A percentile compares a stretch with the other conserved stretches of the same genome.
Evolutionary conservation across 2,888 invertebrate species (phyloP).

Genomic region (Aricia artaxerxes): DNA sequence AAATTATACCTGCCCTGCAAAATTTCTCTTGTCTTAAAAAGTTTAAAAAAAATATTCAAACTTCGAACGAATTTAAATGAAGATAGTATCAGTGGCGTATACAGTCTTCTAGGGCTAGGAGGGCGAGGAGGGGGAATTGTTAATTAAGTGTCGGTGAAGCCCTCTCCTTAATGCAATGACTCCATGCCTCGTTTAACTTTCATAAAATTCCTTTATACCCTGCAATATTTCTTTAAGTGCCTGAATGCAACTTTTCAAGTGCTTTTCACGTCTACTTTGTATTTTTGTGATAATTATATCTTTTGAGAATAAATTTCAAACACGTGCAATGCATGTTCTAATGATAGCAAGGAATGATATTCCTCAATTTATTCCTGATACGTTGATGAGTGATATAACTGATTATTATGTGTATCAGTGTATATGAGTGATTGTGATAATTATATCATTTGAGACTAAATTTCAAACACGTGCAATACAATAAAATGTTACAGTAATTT

Average conservation of each 20-base stretch:
- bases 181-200: conserved; percentile 78
- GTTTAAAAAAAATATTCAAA: background rate
- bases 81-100: conserved; percentile 60
- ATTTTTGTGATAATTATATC: conserved; percentile 47
- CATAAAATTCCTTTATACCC: conserved; percentile 76
- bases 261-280: conserved; percentile 33
- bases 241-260: conserved; percentile 56
- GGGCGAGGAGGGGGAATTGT: conserved; percentile 65
- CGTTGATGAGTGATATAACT: no score
- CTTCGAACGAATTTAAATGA: conserved; percentile 60
- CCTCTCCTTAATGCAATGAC: conserved; percentile 77
- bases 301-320: background rate
- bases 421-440: no score
- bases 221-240: conserved; percentile 71
- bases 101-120: conserved; percentile 68
- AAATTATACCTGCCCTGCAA: background rate
- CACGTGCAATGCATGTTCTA: background rate
- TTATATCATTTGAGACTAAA: background rate
- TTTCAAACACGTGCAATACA: no score
- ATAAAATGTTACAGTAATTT: no score
- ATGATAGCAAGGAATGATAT: no score
- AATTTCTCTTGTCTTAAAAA: no score
- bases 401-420: no score
- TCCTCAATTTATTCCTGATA: no score
- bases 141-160: conserved; percentile 78